Percentiles rank a stretch among this genome's conserved stretches.
Conservation (phyloP, 2,797 vertebrate genomes). For the Eulemur coronatus region DNA sequence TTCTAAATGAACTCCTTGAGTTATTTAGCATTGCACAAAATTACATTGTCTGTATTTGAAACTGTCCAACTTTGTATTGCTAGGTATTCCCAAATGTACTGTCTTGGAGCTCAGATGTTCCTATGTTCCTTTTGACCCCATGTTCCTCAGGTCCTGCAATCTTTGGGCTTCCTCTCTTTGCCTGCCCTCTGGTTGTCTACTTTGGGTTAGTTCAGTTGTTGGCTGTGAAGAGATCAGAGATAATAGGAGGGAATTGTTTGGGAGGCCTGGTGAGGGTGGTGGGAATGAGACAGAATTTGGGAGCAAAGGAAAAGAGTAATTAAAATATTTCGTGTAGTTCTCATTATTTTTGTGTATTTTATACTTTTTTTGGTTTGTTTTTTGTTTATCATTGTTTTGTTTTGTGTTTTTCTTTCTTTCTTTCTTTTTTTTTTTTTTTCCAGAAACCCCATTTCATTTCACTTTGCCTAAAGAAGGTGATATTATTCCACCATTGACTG, state of each 20-base stretch:
- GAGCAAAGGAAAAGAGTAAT: slow-evolving; percentile 16
- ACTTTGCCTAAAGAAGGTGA: slow-evolving; percentile 94
- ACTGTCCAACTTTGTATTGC: not conserved
- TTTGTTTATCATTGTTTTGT: slow-evolving; percentile 32
- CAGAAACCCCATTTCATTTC: slow-evolving; percentile 94
- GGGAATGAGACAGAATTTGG: not conserved
- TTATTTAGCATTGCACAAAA: not conserved
- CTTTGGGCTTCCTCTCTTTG: not conserved
- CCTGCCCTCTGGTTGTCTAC: not conserved
- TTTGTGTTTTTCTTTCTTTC: not conserved
- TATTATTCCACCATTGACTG: slow-evolving; percentile 88
- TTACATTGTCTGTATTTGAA: not conserved
- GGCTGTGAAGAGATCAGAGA: not conserved
- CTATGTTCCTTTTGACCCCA: not conserved
- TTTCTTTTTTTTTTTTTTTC: not conserved
- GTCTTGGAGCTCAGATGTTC: not conserved
- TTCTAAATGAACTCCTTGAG: not conserved
- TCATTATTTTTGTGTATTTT: slow-evolving; percentile 49
- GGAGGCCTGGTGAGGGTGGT: not conserved
- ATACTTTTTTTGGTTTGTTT: slow-evolving; percentile 37
- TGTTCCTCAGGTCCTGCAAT: not conserved
- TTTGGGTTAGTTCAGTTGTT: not conserved
- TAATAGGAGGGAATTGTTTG: not conserved
- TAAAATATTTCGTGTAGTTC: not conserved
- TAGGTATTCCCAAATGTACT: not conserved